These are phyloP conservation scores for Miichthys miiuy DNA, from an alignment of 2,797 vertebrate species.

Conservation along the genomic window DNA sequence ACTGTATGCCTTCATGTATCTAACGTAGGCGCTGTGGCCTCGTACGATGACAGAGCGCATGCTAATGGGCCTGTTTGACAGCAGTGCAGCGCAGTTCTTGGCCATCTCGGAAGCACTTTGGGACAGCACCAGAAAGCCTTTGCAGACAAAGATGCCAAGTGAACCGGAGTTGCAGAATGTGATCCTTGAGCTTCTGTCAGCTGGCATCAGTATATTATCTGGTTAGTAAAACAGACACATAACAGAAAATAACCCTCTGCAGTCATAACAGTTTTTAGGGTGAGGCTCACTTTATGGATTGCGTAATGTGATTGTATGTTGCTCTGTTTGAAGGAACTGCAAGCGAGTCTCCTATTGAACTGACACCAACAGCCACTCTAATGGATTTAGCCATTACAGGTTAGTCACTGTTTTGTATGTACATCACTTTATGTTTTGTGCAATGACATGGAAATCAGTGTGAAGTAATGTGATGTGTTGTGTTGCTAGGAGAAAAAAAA, in stretches of 20 bases:
- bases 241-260: constrained; percentile 7
- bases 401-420: constrained; percentile 30
- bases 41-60: constrained; percentile 86
- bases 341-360: constrained; percentile 48
- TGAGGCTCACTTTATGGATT: constrained; percentile 9
- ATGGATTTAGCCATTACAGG: constrained; percentile 73
- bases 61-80: constrained; percentile 89
- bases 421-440: constrained; percentile 12
- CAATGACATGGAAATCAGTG: neutral
- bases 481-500: constrained; percentile 83
- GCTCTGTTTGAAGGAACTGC: constrained; percentile 65
- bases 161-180: constrained; percentile 87
- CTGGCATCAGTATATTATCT: constrained; percentile 91
- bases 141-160: constrained; percentile 82
- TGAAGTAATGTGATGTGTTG: constrained; percentile 22
- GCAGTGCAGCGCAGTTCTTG: constrained; percentile 88
- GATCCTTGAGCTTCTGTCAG: constrained; percentile 89
- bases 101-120: constrained; percentile 91
- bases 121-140: constrained; percentile 80
- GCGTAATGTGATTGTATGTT: constrained; percentile 27
- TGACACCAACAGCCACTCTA: constrained; percentile 65
- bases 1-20: constrained; percentile 16
- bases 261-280: neutral
- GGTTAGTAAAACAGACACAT: constrained; percentile 77
- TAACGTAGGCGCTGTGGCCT: constrained; percentile 87